phyloP scores from a whole-genome alignment of 2,888 invertebrate genomes.

The Abscondita cerata region DNA sequence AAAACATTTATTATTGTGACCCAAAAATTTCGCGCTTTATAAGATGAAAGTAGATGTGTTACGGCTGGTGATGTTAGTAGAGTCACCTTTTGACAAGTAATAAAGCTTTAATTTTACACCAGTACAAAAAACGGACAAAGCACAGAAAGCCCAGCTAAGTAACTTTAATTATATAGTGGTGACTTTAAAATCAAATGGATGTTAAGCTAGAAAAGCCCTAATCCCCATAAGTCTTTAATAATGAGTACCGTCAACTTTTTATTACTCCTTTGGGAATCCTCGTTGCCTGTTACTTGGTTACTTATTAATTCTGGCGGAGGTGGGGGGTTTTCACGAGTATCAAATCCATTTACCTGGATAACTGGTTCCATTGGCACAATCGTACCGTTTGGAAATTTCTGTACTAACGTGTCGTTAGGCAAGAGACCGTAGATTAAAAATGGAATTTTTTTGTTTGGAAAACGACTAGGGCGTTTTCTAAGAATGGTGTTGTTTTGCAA shows the following conservation, averaged over 20 bases:
- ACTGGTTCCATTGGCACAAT: constrained; percentile 70
- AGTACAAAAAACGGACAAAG: neutral
- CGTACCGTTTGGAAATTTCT: constrained; percentile 82
- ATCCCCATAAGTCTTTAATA: constrained; percentile 50
- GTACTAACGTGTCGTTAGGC: constrained; percentile 79
- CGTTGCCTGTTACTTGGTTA: constrained; percentile 66
- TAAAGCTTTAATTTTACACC: constrained; percentile 2
- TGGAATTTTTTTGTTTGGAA: constrained; percentile 73
- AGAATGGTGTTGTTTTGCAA: constrained; percentile 81
- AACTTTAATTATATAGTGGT: constrained; percentile 4
- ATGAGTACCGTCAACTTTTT: constrained; percentile 62
- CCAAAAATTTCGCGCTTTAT: neutral
- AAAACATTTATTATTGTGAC: constrained; percentile 17
- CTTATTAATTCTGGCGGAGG: constrained; percentile 69
- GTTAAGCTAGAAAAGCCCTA: constrained; percentile 45
- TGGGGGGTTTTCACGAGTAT: constrained; percentile 63
- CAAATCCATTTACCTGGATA: constrained; percentile 63
- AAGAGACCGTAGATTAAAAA: constrained; percentile 78
- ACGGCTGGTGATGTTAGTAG: constrained; percentile 21
- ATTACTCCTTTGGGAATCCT: constrained; percentile 58
- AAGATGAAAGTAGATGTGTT: constrained; percentile 23
- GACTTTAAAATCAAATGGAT: constrained; percentile 21
- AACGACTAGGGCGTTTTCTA: constrained; percentile 73
- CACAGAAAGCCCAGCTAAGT: too few relatives aligned
- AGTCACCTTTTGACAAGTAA: neutral